These are phyloP conservation scores for Oasisia sp. DNA, from an alignment of 2,888 invertebrate species.

Conservation along the genomic window DNA sequence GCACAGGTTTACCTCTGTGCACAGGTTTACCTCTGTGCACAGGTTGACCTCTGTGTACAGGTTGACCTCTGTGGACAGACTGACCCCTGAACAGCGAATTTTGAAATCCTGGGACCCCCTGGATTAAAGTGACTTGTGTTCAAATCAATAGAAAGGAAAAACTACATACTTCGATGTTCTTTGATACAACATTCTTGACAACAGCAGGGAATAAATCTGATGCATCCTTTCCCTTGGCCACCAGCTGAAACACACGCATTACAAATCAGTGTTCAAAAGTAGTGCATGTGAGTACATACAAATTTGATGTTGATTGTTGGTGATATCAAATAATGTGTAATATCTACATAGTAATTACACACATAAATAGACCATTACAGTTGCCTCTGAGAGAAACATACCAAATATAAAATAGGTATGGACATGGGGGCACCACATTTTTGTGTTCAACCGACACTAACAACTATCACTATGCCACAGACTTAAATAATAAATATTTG, in stretches of 20 bases:
- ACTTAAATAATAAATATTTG: background rate
- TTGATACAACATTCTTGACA: conserved; percentile 99
- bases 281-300: background rate
- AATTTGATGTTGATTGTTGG: background rate
- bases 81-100: no score
- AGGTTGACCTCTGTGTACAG: no score
- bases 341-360: no score
- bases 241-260: conserved; percentile 75
- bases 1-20: no score
- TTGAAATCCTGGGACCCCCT: no score
- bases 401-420: no score
- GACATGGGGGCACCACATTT: no score
- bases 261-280: background rate
- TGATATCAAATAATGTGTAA: no score
- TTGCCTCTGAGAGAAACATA: no score
- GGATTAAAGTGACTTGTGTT: background rate
- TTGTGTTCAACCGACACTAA: background rate
- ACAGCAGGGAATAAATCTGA: conserved; percentile 97
- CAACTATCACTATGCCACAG: background rate
- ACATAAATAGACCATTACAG: no score
- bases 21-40: no score
- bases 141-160: background rate
- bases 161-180: conserved; percentile 85
- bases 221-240: conserved; percentile 98
- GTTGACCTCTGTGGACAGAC: no score